Conservation (phyloP, 2,113 vertebrate species). For the Semnornis frantzii region DNA sequence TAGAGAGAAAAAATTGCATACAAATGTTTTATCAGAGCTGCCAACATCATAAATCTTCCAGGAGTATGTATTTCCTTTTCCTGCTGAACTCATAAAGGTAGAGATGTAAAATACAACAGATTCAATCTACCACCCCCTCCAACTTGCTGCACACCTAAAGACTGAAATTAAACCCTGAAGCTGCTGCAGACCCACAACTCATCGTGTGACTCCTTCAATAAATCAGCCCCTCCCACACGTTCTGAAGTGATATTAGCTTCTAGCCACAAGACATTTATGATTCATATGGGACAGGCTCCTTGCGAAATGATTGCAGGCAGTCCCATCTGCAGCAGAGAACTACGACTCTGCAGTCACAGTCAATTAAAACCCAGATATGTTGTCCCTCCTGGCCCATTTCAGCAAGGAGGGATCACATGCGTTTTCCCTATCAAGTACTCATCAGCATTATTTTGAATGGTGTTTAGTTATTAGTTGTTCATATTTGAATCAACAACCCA, state of each 20-base stretch:
- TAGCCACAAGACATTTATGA: slow-evolving; percentile 20
- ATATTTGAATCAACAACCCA: not conserved
- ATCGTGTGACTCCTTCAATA: not conserved
- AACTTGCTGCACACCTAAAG: not conserved
- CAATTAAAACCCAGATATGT: not conserved
- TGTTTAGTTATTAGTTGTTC: not conserved
- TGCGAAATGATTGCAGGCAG: not conserved
- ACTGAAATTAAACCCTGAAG: not conserved
- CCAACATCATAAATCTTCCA: not conserved
- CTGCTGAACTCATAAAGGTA: not conserved
- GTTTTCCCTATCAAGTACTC: not conserved
- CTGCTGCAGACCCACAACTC: not conserved
- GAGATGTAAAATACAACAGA: not conserved
- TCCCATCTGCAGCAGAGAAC: not conserved
- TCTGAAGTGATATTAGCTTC: not conserved
- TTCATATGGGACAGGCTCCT: not conserved
- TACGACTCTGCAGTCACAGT: not conserved
- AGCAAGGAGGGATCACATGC: not conserved
- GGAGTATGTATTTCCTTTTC: not conserved
- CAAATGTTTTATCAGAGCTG: not conserved
- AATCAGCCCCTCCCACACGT: not conserved
- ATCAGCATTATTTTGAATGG: not conserved
- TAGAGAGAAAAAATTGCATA: not conserved
- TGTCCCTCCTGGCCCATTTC: not conserved
- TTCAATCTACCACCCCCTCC: not conserved